Base-by-base conservation (phyloP, 2,113 vertebrate species). In the Xerus inauris region DNA sequence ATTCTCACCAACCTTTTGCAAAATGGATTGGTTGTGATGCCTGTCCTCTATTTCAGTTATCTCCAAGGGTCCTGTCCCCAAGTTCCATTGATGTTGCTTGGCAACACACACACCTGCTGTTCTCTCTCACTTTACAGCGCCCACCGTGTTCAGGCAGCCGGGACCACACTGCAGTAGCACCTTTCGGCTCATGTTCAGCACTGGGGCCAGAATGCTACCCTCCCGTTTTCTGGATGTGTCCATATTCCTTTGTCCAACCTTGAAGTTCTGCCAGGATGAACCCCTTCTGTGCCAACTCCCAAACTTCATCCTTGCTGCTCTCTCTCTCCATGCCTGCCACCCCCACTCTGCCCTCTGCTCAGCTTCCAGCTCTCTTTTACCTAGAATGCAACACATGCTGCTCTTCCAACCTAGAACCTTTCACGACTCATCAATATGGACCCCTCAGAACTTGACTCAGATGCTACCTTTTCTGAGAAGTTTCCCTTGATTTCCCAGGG, bases 121-220 rank as follows among this genome's bases (percentile, higher is more conserved):
- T 59, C 51, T 69, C 57, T 42, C 45, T 22, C 28, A 32, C 24
- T 20, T 16, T 26, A 0, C 20, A 28, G n/a, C 1, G 0, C 42
- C 19, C 57, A 3, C n/a, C 26, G 9, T 19, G 16, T 10, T 22
- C 16, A 13, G 42, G 28, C 67, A 92, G 9, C 51, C 20, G 13
- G 40, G 76, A 32, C 42, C 20, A 3, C 14, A 2, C 6, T 24
- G 40, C 2, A 42, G 35, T 0, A 9, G 22, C 17, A 0, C n/a
- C 38, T 65, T 71, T 13, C 22, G 1, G 38, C 1, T 45, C 72
- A 30, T 3, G 3, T 2, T 19, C 40, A 3, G 26, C 8, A 17
- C 42, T 1, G 22, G 4, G 38, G 9, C 76, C 24, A 35, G 24
- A 0, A 0, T 28, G 20, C 35, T 47, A 16, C 30, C n/a, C 16